A percentile compares a stretch with the other conserved stretches of the same genome.
Conservation (phyloP, 2,888 invertebrate species). For the Therioaphis trifolii region DNA sequence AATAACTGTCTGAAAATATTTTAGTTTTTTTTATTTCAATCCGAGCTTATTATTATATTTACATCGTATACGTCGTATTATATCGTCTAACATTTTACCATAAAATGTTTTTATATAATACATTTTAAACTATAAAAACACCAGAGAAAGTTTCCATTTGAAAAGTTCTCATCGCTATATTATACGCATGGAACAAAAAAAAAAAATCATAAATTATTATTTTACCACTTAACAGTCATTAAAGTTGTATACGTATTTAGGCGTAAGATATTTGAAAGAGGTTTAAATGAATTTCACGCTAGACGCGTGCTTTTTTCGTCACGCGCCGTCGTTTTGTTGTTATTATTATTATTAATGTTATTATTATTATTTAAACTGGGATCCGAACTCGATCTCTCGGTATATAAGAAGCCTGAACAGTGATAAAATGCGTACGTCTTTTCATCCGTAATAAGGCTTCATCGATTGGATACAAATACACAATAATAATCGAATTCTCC, state of each 20-base stretch:
- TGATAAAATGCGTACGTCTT: background rate
- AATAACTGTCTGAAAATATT: conserved; percentile 4
- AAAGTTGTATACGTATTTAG: background rate
- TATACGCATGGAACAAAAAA: background rate
- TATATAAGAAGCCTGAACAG: background rate
- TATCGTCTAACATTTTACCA: background rate
- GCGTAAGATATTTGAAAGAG: background rate
- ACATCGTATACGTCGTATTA: background rate
- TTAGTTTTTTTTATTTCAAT: background rate
- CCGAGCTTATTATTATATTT: background rate
- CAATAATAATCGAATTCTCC: too few relatives aligned
- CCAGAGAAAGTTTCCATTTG: background rate
- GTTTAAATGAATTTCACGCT: background rate
- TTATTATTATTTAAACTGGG: background rate
- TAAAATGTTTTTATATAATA: background rate
- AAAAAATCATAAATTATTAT: conserved; percentile 13
- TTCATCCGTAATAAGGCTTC: conserved; percentile 2
- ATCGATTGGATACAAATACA: background rate
- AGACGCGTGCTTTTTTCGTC: background rate
- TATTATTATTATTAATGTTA: too few relatives aligned
- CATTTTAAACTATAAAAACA: conserved; percentile 24
- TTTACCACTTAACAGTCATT: background rate
- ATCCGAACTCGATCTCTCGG: background rate
- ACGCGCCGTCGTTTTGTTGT: too few relatives aligned
- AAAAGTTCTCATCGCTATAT: background rate